Base-by-base conservation (phyloP, 2,888 invertebrate species). In the Phytoseiulus persimilis region DNA sequence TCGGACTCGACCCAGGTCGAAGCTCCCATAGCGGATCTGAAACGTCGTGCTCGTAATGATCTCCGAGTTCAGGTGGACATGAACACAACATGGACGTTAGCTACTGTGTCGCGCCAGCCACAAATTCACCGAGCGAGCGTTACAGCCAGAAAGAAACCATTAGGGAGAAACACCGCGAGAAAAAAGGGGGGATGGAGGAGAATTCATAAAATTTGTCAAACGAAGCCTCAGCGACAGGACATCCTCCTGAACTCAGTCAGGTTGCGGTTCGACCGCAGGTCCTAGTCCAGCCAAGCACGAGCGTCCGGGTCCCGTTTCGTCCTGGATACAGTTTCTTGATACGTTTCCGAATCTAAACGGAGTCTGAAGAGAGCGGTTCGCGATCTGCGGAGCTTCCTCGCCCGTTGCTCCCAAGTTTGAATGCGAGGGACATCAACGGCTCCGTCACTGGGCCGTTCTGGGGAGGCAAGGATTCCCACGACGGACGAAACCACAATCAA, bases 121-220 rank as follows among this genome's bases (percentile, higher is more conserved):
- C 65, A 23, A 65, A 65, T 14, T 65, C 65, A 65, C 28, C 65
- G 65, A 1, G 65, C 65, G 18, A 65, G 65, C 65, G 65, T 28
- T 28, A 11, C 65, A 65, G 18, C 65, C 65, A 65, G 18, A 39
- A 65, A 65, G 65, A 65, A 65, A 65, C 65, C 65, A 65, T 65
- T 65, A 65, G 65, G 18, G 65, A 18, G 65, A 18, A 65, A 65
- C 65, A 65, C 28, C 65, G 65, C 65, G 65, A 65, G 28, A 65
- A 65, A 46, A 14, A 65, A 23, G 65, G 65, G 65, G 65, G 65
- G 28, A 28, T 65, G 65, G 65, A 65, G 65, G 65, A 65, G 65
- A 65, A 65, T 65, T 65, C 65, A 65, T 65, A 65, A 65, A 65
- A 65, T 65, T 65, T 65, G 65, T 65, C 65, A 65, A 65, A 65